phyloP scores from a whole-genome alignment of 2,113 vertebrate species.

The human (Homo sapiens) region DNA sequence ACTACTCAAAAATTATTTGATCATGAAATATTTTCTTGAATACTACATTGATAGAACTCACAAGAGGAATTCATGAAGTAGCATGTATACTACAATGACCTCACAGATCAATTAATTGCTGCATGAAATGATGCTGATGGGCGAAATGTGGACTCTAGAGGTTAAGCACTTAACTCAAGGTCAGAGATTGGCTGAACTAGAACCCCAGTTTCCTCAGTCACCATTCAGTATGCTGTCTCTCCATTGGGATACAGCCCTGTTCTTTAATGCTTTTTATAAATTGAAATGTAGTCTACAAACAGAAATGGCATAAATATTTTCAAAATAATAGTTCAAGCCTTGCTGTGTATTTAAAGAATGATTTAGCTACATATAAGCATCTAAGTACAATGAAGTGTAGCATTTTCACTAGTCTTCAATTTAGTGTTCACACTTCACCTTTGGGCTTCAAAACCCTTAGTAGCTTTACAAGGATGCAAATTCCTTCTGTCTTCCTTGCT shows the following conservation, averaged over 20 bases:
- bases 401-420: conserved; percentile 8
- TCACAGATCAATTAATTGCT: not conserved
- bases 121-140: not conserved
- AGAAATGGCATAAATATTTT: not conserved
- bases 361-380: not conserved
- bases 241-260: not conserved
- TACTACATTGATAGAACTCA: not conserved
- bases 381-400: not conserved
- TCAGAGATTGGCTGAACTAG: not conserved
- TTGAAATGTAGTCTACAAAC: not conserved
- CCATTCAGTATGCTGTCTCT: not conserved
- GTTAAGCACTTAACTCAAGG: not conserved
- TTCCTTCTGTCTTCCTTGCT: not conserved
- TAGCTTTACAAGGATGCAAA: not conserved
- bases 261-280: conserved; percentile 21
- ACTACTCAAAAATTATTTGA: not conserved
- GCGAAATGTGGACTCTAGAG: not conserved
- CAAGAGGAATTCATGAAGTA: not conserved
- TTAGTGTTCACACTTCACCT: not conserved
- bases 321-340: not conserved
- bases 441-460: not conserved
- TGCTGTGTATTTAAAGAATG: not conserved
- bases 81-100: not conserved
- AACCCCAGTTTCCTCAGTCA: too few species aligned
- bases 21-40: not conserved